These are phyloP conservation scores for Phylloscopus trochilus DNA, from an alignment of 2,113 vertebrate genomes.

Conservation along the genomic window DNA sequence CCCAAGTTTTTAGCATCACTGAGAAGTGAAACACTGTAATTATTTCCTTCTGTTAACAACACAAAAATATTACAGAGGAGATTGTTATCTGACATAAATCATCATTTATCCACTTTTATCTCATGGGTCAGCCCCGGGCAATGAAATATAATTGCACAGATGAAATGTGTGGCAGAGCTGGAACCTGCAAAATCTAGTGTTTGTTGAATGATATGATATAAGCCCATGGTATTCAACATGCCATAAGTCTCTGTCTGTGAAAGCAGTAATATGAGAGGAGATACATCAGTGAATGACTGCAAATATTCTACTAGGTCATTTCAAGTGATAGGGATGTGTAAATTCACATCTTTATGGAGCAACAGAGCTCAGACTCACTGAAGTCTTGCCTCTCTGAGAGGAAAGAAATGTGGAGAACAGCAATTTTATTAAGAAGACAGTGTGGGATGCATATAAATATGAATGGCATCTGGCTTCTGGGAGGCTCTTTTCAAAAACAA, in stretches of 20 bases:
- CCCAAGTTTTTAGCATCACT: neutral
- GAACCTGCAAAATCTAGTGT: neutral
- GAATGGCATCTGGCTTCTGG: neutral
- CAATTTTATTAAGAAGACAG: neutral
- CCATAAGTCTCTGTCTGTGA: neutral
- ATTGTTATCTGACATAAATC: slow-evolving; percentile 33
- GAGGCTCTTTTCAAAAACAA: neutral
- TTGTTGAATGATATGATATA: neutral
- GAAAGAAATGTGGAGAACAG: neutral
- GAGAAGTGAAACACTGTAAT: neutral
- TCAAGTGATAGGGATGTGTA: neutral
- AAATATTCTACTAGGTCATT: neutral
- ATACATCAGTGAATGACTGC: neutral
- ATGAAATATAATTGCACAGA: neutral
- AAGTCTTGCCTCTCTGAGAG: neutral
- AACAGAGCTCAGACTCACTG: neutral
- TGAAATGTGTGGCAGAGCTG: neutral
- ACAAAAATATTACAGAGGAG: neutral
- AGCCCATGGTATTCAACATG: neutral
- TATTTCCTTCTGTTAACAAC: slow-evolving; percentile 23
- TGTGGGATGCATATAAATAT: neutral
- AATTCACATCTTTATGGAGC: neutral
- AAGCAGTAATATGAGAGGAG: neutral
- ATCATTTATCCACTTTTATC: neutral
- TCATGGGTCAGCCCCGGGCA: neutral